phyloP scores from a whole-genome alignment of 1,140 invertebrate species.

The Temnothorax curvispinosus region DNA sequence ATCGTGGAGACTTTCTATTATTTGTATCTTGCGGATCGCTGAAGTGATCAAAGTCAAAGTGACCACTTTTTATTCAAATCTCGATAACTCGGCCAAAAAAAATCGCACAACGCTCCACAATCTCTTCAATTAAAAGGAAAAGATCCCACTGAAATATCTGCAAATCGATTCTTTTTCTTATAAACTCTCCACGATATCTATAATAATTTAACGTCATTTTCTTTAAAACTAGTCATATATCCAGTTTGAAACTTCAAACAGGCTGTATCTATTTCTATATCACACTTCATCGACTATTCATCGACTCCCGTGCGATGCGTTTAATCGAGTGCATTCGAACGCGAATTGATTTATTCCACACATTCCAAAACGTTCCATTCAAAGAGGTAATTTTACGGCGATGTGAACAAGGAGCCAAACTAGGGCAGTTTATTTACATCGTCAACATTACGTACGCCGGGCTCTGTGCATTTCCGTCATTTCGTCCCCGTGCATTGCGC shows the following conservation, averaged over 20 bases:
- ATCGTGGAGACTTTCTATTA: too few species aligned
- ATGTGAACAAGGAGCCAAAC: constrained; percentile 33
- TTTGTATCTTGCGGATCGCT: too few species aligned
- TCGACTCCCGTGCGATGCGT: neutral
- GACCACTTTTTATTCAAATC: too few species aligned
- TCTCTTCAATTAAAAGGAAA: too few species aligned
- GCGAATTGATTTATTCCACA: constrained; percentile 47
- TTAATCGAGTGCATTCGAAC: constrained; percentile 46
- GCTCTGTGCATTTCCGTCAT: neutral
- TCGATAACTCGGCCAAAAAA: too few species aligned
- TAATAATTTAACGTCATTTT: neutral
- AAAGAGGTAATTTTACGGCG: constrained; percentile 45
- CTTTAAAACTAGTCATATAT: neutral
- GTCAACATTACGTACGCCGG: neutral
- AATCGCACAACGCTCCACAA: too few species aligned
- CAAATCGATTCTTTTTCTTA: neutral
- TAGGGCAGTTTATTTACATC: constrained; percentile 37
- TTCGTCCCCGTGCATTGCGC: neutral
- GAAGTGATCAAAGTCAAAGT: too few species aligned
- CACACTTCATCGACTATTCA: constrained; percentile 42
- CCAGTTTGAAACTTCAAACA: neutral
- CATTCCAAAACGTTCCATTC: constrained; percentile 39
- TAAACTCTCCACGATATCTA: neutral
- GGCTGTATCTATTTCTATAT: constrained; percentile 13
- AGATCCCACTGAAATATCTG: neutral